Conservation (phyloP, 2,888 invertebrate genomes). For the Polyommatus iphigenia region DNA sequence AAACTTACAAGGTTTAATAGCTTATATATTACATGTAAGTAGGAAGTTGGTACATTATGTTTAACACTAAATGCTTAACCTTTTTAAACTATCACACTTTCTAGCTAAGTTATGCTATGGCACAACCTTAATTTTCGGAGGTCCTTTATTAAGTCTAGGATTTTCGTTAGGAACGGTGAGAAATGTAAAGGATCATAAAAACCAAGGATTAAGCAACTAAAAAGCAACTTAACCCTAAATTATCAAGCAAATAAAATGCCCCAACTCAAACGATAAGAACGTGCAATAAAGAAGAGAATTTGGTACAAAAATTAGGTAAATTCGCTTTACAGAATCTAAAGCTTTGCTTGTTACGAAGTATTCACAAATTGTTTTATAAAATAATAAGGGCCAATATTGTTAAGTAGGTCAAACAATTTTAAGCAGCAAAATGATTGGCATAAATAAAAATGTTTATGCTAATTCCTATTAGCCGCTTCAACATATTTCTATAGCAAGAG, state of each 20-base stretch:
- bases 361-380: constrained; percentile 16
- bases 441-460: constrained; percentile 26
- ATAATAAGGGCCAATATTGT: constrained; percentile 20
- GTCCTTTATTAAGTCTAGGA: background rate
- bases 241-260: constrained; percentile 9
- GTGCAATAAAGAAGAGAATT: constrained; percentile 13
- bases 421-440: constrained; percentile 18
- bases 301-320: constrained; percentile 11
- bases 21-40: background rate
- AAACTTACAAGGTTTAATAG: constrained; percentile 16
- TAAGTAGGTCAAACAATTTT: constrained; percentile 24
- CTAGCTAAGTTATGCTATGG: background rate
- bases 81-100: constrained; percentile 1
- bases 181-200: background rate
- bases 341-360: constrained; percentile 15
- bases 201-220: background rate
- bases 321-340: constrained; percentile 12
- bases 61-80: background rate
- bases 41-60: background rate
- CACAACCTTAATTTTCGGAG: background rate
- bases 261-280: background rate
- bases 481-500: background rate
- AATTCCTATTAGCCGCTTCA: constrained; percentile 7
- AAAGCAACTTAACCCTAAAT: background rate
- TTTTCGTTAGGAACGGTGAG: background rate